These are phyloP conservation scores for Bubo blakistoni DNA, from an alignment of 2,113 vertebrate genomes.

Conservation along the genomic window DNA sequence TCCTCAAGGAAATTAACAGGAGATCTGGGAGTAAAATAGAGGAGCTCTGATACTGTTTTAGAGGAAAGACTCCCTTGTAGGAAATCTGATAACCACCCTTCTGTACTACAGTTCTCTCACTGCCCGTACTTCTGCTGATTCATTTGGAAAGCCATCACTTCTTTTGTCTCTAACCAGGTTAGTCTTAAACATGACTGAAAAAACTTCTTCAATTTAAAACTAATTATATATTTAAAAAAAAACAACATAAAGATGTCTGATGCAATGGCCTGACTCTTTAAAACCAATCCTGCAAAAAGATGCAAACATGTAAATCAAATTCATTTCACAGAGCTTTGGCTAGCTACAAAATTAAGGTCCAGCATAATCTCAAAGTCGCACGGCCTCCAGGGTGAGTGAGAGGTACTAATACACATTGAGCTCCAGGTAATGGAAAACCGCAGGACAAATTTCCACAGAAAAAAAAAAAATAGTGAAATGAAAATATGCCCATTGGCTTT, in stretches of 20 bases:
- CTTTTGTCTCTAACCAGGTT: neutral
- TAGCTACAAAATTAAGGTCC: neutral
- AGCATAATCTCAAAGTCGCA: neutral
- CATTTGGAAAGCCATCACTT: neutral
- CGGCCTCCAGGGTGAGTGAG: neutral
- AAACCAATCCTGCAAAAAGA: neutral
- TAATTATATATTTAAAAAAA: neutral
- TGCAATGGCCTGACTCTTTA: neutral
- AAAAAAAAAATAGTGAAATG: neutral
- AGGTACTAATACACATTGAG: neutral
- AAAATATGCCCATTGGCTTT: neutral
- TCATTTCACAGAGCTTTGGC: neutral
- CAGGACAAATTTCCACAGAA: neutral
- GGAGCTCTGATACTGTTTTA: neutral
- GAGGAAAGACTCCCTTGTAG: neutral
- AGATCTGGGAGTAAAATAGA: neutral
- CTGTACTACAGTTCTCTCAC: neutral
- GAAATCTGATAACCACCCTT: fast-evolving
- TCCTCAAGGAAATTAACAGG: neutral
- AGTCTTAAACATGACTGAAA: neutral
- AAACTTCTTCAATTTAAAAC: neutral
- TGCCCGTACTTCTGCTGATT: neutral
- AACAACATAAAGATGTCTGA: neutral
- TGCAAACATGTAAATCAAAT: neutral
- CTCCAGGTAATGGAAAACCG: neutral